Percentiles rank a stretch among this genome's conserved stretches.
Evolutionary conservation across 2,113 vertebrate genomes (phyloP).

Genomic region (Tachycineta bicolor): DNA sequence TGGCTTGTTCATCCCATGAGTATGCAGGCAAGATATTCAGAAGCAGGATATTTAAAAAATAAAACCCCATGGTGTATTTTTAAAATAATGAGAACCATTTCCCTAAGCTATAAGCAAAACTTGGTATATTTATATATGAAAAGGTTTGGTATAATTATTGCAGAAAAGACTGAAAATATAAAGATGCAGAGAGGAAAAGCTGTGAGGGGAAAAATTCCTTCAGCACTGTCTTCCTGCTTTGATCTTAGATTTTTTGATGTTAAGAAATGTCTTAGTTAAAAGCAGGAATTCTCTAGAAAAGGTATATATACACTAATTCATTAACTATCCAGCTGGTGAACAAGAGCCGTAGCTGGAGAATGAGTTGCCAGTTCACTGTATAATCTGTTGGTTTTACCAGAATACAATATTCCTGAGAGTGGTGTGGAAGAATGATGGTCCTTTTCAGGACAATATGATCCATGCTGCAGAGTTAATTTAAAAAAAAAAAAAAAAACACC

Average conservation of each 20-base stretch:
- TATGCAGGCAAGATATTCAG: not conserved
- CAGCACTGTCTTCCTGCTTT: not conserved
- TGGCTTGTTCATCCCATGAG: not conserved
- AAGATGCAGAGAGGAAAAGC: not conserved
- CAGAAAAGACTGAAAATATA: not conserved
- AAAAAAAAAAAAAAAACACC: not conserved
- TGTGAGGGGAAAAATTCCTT: not conserved
- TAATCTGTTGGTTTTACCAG: not conserved
- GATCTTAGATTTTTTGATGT: not conserved
- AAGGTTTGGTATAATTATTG: not conserved
- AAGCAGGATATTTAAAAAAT: not conserved
- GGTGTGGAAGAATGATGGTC: not conserved
- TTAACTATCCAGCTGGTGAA: not conserved
- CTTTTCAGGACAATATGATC: not conserved
- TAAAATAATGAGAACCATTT: not conserved
- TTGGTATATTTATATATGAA: not conserved
- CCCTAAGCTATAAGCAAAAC: not conserved
- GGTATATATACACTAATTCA: not conserved
- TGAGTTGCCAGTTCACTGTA: not conserved
- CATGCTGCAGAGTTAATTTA: not conserved
- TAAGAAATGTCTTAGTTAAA: not conserved
- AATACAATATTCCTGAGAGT: not conserved
- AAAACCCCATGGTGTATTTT: not conserved
- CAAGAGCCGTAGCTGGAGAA: not conserved
- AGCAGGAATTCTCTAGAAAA: not conserved